Percentiles rank a stretch among this genome's conserved stretches.
These are phyloP conservation scores for Diarsia mendica DNA, from an alignment of 2,888 invertebrate genomes.

Conservation along the genomic window DNA sequence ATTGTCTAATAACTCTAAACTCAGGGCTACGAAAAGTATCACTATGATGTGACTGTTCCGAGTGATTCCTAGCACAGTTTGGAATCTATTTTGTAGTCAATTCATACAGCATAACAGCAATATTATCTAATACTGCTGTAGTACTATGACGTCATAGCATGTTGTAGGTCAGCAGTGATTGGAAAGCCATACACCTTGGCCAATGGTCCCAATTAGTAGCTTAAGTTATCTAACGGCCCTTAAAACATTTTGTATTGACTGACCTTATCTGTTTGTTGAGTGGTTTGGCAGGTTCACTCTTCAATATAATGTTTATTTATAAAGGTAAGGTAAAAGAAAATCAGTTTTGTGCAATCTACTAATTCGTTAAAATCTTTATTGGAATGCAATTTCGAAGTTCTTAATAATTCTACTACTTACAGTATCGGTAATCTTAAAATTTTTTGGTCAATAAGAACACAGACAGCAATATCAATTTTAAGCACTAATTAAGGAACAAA, in stretches of 20 bases:
- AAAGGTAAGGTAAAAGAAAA: constrained; percentile 39
- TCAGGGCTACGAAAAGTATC: not conserved
- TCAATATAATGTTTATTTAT: constrained; percentile 2
- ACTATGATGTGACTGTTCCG: not conserved
- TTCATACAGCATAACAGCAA: constrained; percentile 11
- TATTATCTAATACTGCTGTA: constrained; percentile 45
- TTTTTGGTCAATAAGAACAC: constrained; percentile 12
- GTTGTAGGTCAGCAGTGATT: constrained; percentile 60
- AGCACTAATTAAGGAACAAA: constrained; percentile 12
- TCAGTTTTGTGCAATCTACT: constrained; percentile 47
- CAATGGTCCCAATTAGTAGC: constrained; percentile 39
- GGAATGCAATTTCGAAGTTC: constrained; percentile 48
- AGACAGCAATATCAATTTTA: constrained; percentile 20
- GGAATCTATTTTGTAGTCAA: constrained; percentile 1
- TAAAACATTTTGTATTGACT: constrained; percentile 12
- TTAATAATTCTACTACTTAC: constrained; percentile 37
- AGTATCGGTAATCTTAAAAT: constrained; percentile 25
- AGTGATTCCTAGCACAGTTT: not conserved
- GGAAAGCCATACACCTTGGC: constrained; percentile 58
- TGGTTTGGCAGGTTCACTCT: not conserved
- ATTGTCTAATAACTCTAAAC: not conserved
- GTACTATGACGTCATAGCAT: constrained; percentile 37
- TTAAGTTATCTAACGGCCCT: constrained; percentile 42
- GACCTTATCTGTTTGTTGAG: constrained; percentile 9
- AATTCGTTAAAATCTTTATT: constrained; percentile 60